phyloP scores from a whole-genome alignment of 2,113 vertebrate genomes.

The Calyptomena viridis region DNA sequence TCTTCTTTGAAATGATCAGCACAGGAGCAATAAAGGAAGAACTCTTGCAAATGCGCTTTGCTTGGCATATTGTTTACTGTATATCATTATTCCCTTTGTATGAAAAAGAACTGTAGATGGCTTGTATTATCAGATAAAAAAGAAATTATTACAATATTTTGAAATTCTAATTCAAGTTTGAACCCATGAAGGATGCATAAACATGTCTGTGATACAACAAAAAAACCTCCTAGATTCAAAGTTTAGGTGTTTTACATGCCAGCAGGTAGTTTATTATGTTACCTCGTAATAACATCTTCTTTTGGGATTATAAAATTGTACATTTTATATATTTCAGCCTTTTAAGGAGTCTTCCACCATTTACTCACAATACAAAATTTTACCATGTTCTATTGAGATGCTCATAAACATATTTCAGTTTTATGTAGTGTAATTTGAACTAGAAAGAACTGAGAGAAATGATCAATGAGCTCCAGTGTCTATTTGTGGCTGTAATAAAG shows the following conservation, averaged over 20 bases:
- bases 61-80: background rate
- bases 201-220: background rate
- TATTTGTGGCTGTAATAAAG: slow-evolving; percentile 59
- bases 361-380: slow-evolving; percentile 14
- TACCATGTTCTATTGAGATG: background rate
- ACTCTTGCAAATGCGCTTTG: background rate
- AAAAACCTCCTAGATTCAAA: slow-evolving; percentile 53
- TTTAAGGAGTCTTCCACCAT: slow-evolving; percentile 16
- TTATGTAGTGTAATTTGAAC: slow-evolving; percentile 42
- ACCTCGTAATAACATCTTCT: slow-evolving; percentile 18
- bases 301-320: slow-evolving; percentile 48
- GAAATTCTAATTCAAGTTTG: background rate
- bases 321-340: slow-evolving; percentile 47
- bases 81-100: background rate
- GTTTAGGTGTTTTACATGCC: slow-evolving; percentile 8
- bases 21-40: background rate
- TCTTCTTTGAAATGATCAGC: background rate
- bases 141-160: background rate
- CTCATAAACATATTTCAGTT: slow-evolving; percentile 47
- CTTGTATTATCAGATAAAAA: slow-evolving; percentile 1
- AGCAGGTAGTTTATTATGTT: slow-evolving; percentile 27
- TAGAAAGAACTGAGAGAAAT: background rate
- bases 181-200: background rate
- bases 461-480: slow-evolving; percentile 27
- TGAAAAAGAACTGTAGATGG: background rate